Conservation (phyloP, 92 coral and sea anemone genomes). For the Virgularia gustaviana region DNA sequence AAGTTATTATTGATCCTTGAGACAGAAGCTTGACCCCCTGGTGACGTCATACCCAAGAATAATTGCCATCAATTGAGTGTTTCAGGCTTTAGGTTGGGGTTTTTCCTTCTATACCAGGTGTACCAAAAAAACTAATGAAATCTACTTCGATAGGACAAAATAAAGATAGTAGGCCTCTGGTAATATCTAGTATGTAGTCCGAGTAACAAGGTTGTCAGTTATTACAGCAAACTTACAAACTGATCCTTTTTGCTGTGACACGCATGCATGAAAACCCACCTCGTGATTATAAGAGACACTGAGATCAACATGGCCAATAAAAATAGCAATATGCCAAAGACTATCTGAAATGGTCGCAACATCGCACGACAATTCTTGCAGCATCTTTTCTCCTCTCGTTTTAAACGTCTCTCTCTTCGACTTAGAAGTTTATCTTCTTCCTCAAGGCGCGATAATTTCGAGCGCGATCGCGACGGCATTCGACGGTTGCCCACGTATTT, state of each 20-base stretch:
- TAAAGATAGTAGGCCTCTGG: neutral
- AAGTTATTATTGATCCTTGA: too few species aligned
- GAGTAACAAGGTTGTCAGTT: neutral
- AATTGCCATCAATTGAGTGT: too few species aligned
- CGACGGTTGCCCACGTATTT: slow-evolving; percentile 66
- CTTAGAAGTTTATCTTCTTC: slow-evolving; percentile 64
- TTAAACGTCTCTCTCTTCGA: slow-evolving; percentile 68
- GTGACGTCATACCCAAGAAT: too few species aligned
- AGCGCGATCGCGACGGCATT: slow-evolving; percentile 67
- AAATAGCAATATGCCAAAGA: slow-evolving; percentile 73
- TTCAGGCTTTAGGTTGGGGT: too few species aligned
- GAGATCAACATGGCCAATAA: slow-evolving; percentile 71
- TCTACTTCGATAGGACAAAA: too few species aligned
- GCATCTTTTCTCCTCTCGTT: slow-evolving; percentile 75
- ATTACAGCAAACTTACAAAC: neutral
- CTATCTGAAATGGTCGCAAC: slow-evolving; percentile 90
- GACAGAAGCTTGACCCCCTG: too few species aligned
- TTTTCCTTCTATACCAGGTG: too few species aligned
- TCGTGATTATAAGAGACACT: slow-evolving; percentile 78
- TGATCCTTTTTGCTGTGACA: neutral
- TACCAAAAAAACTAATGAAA: too few species aligned
- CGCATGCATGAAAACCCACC: slow-evolving; percentile 49
- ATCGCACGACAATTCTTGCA: slow-evolving; percentile 76
- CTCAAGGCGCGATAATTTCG: slow-evolving; percentile 66
- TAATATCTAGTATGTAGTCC: neutral